Conservation (phyloP, 2,797 vertebrate species). For the Bucorvus abyssinicus region DNA sequence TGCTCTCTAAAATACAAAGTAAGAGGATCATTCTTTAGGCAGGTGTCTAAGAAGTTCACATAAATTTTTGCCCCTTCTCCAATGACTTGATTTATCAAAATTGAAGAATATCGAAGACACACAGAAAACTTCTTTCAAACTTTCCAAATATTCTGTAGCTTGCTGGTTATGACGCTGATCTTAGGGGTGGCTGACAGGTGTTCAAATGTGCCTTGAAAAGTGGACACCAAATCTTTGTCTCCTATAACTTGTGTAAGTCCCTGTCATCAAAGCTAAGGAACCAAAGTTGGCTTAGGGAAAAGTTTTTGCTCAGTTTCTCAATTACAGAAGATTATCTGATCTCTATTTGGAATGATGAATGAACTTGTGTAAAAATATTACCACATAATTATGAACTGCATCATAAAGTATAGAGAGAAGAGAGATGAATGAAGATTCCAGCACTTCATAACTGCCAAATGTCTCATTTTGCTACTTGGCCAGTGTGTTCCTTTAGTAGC, state of each 20-base stretch:
- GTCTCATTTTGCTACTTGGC: not conserved
- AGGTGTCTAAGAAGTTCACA: not conserved
- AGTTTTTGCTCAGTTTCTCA: not conserved
- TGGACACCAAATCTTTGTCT: not conserved
- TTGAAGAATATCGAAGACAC: not conserved
- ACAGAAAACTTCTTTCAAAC: not conserved
- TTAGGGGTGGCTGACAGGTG: not conserved
- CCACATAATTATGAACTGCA: slow-evolving; percentile 28
- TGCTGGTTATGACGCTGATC: not conserved
- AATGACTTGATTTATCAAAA: not conserved
- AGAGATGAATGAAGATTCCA: not conserved
- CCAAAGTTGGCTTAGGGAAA: not conserved
- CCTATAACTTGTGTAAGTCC: not conserved
- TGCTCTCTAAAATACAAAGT: not conserved
- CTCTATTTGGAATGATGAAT: not conserved
- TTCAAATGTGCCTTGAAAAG: not conserved
- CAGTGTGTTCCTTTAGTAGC: not conserved
- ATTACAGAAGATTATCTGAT: not conserved
- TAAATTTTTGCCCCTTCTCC: not conserved
- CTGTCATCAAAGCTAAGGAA: not conserved
- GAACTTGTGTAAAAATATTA: slow-evolving; percentile 45
- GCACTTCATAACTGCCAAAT: not conserved
- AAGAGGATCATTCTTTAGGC: not conserved
- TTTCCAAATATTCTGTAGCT: not conserved
- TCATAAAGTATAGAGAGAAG: not conserved